Evolutionary conservation across 2,113 vertebrate genomes (phyloP), one percentile per base, ranked within the genome.

Genomic region (Ramphastos sulfuratus): DNA sequence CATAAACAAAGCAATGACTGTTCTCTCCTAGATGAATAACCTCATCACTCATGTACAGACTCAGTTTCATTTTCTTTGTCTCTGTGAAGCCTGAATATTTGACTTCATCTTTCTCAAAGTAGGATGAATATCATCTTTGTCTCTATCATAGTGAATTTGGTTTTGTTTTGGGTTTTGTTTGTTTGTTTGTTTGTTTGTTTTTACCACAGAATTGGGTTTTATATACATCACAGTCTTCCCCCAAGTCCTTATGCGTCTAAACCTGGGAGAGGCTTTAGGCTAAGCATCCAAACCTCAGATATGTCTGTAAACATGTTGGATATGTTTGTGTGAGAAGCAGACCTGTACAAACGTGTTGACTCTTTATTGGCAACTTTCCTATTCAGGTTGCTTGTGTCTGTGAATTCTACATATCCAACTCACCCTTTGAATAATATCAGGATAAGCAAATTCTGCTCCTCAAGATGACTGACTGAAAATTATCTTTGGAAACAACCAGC

Each of bases 1-100:
- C 50, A 65, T 83, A 85, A 92, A 86, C 44, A 90, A 80, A n/a
- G 50, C 11, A 85, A 48, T 76, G 85, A 73, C 50, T 72, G 8
- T 52, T 75, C 21, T 87, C 18, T 82, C 39, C 17, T 27, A 80
- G 35, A 46, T 59, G 24, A 85, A 19, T 76, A 44, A 10, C 12
- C 55, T 70, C 76, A 88, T 87, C 79, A 70, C 33, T 91, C 67
- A 76, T 37, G 39, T 13, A 42, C 31, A 72, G 33, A 72, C 28
- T 76, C 66, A 63, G 30, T 85, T 73, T 87, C 0, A 0, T 70
- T 92, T 87, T 72, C 71, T 73, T 44, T 65, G 12, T 83, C 12
- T 92, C 30, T 69, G n/a, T 46, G 52, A 92, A 70, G 30, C 20
- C 78, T 69, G 55, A 69, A 44, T 89, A 23, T 80, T 85, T 85